A percentile compares a stretch with the other conserved stretches of the same genome.
Evolutionary conservation across 2,113 vertebrate species (phyloP).

Genomic region (Bubo scandiacus): DNA sequence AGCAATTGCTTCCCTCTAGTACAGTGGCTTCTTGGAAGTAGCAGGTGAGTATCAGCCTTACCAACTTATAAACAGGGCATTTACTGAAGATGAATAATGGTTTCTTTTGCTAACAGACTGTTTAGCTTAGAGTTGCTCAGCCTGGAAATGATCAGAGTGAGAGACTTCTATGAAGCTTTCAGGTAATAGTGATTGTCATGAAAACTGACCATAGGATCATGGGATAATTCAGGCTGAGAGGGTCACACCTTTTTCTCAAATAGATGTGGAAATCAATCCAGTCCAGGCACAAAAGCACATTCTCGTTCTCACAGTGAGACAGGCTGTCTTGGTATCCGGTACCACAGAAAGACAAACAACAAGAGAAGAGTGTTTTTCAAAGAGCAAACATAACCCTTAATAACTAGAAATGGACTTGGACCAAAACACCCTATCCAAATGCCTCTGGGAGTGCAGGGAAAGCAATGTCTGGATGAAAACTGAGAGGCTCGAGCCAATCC

Average conservation of each 20-base stretch:
- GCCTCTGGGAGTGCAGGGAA: background rate
- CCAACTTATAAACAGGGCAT: background rate
- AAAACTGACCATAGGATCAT: background rate
- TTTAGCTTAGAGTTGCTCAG: background rate
- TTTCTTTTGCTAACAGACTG: background rate
- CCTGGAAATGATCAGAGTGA: background rate
- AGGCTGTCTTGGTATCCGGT: background rate
- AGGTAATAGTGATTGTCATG: background rate
- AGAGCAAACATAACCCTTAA: conserved; percentile 1
- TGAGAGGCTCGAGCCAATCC: background rate
- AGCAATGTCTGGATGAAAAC: conserved; percentile 10
- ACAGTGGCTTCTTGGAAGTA: background rate
- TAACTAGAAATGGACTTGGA: conserved; percentile 6
- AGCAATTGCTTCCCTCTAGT: background rate
- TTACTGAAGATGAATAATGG: background rate
- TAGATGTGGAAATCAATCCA: background rate
- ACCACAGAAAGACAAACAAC: conserved; percentile 14
- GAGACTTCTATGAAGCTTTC: background rate
- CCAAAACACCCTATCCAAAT: background rate
- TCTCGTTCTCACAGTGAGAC: background rate
- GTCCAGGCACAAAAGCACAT: background rate
- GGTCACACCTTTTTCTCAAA: conserved; percentile 8
- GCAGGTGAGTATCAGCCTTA: background rate
- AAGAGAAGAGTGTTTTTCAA: background rate
- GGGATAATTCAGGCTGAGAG: background rate